Conservation (phyloP, 2,113 vertebrate genomes). For the Phylloscopus whistleri region DNA sequence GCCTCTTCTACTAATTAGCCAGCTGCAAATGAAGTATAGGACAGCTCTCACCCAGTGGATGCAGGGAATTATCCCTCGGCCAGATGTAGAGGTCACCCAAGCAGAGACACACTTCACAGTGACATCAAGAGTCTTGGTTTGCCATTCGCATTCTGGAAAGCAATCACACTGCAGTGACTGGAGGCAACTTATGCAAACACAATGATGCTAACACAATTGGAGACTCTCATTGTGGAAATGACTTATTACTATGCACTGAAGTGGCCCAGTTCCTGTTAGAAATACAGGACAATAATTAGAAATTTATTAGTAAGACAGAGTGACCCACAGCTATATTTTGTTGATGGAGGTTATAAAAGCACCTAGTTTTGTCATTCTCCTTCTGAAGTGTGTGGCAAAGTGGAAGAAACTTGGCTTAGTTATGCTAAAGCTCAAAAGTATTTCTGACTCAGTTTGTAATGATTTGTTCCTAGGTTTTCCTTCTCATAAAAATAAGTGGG, state of each 20-base stretch:
- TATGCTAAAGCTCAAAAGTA: neutral
- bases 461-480: neutral
- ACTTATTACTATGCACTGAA: neutral
- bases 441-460: neutral
- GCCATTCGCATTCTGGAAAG: neutral
- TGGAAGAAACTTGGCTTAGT: neutral
- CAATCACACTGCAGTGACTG: neutral
- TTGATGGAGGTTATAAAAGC: neutral
- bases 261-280: neutral
- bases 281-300: neutral
- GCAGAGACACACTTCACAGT: neutral
- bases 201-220: neutral
- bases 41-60: neutral
- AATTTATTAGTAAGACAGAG: neutral
- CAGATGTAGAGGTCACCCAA: neutral
- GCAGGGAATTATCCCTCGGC: neutral
- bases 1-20: neutral
- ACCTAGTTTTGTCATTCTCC: neutral
- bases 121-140: neutral
- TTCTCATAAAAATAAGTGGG: neutral
- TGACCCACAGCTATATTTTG: neutral
- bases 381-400: neutral
- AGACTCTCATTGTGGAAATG: neutral
- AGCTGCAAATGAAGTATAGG: neutral
- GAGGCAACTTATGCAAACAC: neutral